A percentile compares a stretch with the other conserved stretches of the same genome.
Evolutionary conservation across 2,888 invertebrate genomes (phyloP).

Genomic region (Agrotis puta): DNA sequence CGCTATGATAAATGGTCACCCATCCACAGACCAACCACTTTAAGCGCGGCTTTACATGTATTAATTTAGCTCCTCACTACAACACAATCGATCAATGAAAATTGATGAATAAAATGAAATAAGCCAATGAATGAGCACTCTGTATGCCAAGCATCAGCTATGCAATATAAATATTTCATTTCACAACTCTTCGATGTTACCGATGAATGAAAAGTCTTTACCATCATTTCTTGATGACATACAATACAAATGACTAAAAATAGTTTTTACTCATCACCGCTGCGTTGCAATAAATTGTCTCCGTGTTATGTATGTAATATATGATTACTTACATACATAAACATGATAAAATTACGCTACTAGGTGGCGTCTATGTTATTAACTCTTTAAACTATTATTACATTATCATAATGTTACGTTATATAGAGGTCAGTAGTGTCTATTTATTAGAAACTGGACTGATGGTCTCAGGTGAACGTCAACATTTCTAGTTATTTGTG

Average conservation of each 20-base stretch:
- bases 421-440: constrained; percentile 25
- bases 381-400: constrained; percentile 41
- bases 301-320: constrained; percentile 28
- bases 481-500: too few relatives aligned
- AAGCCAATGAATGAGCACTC: constrained; percentile 9
- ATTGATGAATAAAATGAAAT: constrained; percentile 1
- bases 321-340: constrained; percentile 36
- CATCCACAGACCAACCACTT: too few relatives aligned
- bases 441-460: constrained; percentile 24
- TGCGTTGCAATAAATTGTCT: constrained; percentile 22
- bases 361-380: constrained; percentile 33
- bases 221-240: constrained; percentile 13
- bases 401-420: constrained; percentile 35
- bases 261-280: constrained; percentile 17
- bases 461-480: neutral
- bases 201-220: neutral
- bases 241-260: constrained; percentile 14
- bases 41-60: too few relatives aligned
- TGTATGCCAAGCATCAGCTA: constrained; percentile 13
- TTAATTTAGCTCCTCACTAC: too few relatives aligned
- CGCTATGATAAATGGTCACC: too few relatives aligned
- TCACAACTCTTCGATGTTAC: neutral
- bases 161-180: constrained; percentile 10
- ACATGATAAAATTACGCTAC: constrained; percentile 35
- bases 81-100: constrained; percentile 3